phyloP scores from a whole-genome alignment of 2,113 vertebrate genomes.

The Otis tarda region DNA sequence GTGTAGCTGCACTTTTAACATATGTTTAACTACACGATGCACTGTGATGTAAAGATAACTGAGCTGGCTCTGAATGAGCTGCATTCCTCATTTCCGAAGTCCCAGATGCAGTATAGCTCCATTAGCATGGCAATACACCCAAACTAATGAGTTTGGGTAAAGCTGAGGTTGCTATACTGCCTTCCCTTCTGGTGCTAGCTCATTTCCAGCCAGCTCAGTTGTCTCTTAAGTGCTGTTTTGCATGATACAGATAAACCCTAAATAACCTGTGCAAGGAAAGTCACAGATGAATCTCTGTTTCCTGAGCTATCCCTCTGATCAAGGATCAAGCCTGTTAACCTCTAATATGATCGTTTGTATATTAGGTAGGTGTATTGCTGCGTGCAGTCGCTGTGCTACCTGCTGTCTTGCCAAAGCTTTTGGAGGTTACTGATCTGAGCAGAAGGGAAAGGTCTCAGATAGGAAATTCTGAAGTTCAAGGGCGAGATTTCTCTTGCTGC shows the following conservation, averaged over 20 bases:
- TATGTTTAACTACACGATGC: not conserved
- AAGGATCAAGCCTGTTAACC: not conserved
- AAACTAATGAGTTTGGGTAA: conserved; percentile 6
- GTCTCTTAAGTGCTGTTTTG: not conserved
- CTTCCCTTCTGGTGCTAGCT: not conserved
- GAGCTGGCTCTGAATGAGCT: not conserved
- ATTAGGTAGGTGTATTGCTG: not conserved
- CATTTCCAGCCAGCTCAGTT: conserved; percentile 1
- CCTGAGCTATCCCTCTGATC: not conserved
- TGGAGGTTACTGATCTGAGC: not conserved
- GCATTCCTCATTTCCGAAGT: not conserved
- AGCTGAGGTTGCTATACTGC: conserved; percentile 13
- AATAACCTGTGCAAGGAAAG: not conserved
- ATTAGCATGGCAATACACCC: conserved; percentile 17
- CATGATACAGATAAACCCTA: not conserved
- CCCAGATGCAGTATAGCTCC: not conserved
- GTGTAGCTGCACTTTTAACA: not conserved
- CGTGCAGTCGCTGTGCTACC: not conserved
- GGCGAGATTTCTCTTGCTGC: not conserved
- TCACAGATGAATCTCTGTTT: not conserved
- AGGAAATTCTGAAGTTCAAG: not conserved
- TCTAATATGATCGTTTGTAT: not conserved
- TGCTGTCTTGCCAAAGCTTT: not conserved
- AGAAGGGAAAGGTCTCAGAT: not conserved
- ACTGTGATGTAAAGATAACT: not conserved